phyloP scores from a whole-genome alignment of 2,797 vertebrate species.

The Macropodus opercularis region DNA sequence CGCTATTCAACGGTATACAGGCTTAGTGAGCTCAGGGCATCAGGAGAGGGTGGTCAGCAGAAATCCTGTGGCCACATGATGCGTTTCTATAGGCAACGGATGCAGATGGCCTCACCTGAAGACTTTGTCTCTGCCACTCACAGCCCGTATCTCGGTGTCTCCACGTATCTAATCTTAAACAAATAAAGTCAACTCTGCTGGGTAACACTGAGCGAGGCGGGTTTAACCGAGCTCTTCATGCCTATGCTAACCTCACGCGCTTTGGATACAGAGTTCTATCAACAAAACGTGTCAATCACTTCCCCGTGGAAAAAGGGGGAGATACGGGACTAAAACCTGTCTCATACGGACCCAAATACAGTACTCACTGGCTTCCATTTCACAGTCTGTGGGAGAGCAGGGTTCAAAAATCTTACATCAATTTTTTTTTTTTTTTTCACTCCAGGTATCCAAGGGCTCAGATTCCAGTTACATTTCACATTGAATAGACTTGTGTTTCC shows the following conservation, averaged over 20 bases:
- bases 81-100: conserved; percentile 50
- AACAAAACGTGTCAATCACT: conserved; percentile 74
- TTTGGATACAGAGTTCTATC: conserved; percentile 68
- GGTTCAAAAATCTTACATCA: conserved; percentile 67
- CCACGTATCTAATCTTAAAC: conserved; percentile 56
- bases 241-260: conserved; percentile 69
- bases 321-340: conserved; percentile 68
- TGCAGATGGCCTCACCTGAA: conserved; percentile 22
- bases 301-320: conserved; percentile 45
- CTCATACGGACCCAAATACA: conserved; percentile 64
- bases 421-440: conserved; percentile 41
- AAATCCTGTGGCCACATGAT: conserved; percentile 31
- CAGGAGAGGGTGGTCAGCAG: conserved; percentile 42
- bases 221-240: conserved; percentile 62
- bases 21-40: conserved; percentile 75
- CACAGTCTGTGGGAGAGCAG: conserved; percentile 67
- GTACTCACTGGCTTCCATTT: conserved; percentile 68
- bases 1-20: conserved; percentile 78
- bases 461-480: conserved; percentile 75
- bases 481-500: conserved; percentile 78
- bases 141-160: conserved; percentile 39
- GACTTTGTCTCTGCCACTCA: conserved; percentile 20
- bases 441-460: conserved; percentile 63
- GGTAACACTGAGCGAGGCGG: conserved; percentile 39
- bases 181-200: conserved; percentile 43